Conservation (phyloP, 1,140 invertebrate genomes). For the Andrena cerasifolii region DNA sequence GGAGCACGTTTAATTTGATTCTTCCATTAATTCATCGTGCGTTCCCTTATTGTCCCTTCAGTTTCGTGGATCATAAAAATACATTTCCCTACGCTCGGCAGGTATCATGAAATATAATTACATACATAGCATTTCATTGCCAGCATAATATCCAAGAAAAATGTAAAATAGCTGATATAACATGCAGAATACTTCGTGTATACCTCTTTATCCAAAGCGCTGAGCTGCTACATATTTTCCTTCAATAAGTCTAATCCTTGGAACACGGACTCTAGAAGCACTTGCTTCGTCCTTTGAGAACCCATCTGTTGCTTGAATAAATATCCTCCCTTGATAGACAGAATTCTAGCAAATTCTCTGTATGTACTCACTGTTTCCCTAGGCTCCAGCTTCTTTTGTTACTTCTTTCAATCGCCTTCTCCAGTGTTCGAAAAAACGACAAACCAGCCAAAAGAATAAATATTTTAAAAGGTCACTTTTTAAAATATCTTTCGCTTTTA, state of each 20-base stretch:
- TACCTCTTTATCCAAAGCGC: too few species aligned
- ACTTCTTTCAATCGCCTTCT: too few species aligned
- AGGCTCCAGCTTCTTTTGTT: background rate
- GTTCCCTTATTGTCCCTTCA: slow-evolving; percentile 13
- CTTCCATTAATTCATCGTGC: slow-evolving; percentile 38
- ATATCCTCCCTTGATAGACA: background rate
- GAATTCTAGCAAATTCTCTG: background rate
- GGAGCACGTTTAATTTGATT: slow-evolving; percentile 22
- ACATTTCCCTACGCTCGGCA: background rate
- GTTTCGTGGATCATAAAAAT: background rate
- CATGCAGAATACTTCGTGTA: too few species aligned
- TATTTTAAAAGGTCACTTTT: too few species aligned
- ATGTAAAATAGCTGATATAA: too few species aligned
- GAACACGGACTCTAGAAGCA: too few species aligned
- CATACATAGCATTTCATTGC: background rate
- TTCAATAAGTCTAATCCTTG: too few species aligned
- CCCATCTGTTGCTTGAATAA: background rate
- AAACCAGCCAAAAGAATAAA: too few species aligned
- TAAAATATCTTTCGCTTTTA: too few species aligned
- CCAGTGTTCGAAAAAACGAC: background rate
- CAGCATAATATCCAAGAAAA: background rate
- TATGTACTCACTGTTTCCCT: background rate
- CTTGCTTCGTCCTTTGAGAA: background rate
- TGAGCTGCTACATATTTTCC: too few species aligned
- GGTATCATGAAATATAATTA: background rate